Evolutionary conservation across 2,797 vertebrate genomes (phyloP).

Genomic region (Acanthiza pusilla): DNA sequence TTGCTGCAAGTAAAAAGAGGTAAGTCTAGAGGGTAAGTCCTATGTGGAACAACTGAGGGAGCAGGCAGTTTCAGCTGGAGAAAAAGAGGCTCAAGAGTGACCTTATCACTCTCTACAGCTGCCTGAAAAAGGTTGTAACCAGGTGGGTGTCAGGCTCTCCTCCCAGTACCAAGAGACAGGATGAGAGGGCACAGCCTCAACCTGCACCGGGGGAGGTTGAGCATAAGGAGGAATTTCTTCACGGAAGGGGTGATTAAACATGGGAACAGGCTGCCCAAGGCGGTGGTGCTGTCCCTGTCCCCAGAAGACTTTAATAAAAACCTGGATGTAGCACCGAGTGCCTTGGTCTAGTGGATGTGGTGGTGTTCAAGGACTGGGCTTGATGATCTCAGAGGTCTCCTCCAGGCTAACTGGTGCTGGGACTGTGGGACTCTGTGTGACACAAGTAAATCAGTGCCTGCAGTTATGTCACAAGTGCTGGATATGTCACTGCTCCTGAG

Average conservation of each 20-base stretch:
- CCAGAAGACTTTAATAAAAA: background rate
- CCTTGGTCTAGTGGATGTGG: too few species aligned
- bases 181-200: background rate
- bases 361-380: background rate
- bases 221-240: background rate
- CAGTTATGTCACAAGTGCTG: background rate
- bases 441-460: background rate
- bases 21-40: background rate
- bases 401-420: background rate
- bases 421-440: background rate
- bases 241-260: background rate
- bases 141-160: background rate
- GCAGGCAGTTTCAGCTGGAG: too few species aligned
- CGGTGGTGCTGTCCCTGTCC: too few species aligned
- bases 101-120: background rate
- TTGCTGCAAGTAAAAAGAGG: background rate
- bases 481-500: background rate
- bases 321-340: too few species aligned
- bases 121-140: background rate
- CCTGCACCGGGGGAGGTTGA: background rate
- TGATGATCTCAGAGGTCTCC: background rate
- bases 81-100: background rate
- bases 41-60: background rate
- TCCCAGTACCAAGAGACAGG: background rate
- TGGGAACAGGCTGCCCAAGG: background rate